Evolutionary conservation across 2,797 vertebrate genomes (phyloP).

Genomic region (Borostomias antarcticus): DNA sequence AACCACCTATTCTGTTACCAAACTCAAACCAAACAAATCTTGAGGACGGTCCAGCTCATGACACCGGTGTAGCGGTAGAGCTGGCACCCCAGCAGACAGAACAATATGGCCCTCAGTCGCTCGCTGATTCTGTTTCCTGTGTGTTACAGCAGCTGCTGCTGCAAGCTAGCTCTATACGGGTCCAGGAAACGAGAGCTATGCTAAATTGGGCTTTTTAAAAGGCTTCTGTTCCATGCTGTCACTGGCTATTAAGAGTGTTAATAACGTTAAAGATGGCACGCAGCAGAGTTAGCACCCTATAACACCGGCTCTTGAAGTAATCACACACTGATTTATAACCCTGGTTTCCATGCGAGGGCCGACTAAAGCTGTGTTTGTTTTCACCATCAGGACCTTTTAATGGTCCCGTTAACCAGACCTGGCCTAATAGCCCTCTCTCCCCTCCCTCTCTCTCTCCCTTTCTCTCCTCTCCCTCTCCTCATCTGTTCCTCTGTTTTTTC

Average conservation of each 20-base stretch:
- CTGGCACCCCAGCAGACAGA: too few species aligned
- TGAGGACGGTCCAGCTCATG: too few species aligned
- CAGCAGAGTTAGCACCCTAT: conserved; percentile 52
- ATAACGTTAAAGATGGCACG: conserved; percentile 43
- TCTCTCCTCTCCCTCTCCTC: conserved; percentile 19
- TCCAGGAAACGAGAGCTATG: conserved; percentile 13
- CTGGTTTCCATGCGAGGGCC: conserved; percentile 45
- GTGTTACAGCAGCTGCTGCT: too few species aligned
- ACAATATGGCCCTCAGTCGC: too few species aligned
- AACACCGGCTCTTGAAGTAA: conserved; percentile 52
- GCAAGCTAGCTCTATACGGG: too few species aligned
- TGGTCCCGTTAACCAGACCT: conserved; percentile 45
- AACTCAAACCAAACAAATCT: too few species aligned
- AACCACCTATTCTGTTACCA: too few species aligned
- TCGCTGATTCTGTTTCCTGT: too few species aligned
- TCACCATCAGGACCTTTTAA: conserved; percentile 47
- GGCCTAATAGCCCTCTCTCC: conserved; percentile 41
- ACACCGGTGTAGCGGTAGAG: too few species aligned
- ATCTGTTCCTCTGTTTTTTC: conserved; percentile 41
- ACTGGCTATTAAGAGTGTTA: conserved; percentile 52
- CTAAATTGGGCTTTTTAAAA: conserved; percentile 25
- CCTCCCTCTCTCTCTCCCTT: conserved; percentile 21
- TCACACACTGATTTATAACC: conserved; percentile 51
- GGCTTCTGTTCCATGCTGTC: conserved; percentile 49
- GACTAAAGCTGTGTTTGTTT: conserved; percentile 47